Base-by-base conservation (phyloP, 35 echinoderm and acorn worm genomes). In the Acanthaster planci region DNA sequence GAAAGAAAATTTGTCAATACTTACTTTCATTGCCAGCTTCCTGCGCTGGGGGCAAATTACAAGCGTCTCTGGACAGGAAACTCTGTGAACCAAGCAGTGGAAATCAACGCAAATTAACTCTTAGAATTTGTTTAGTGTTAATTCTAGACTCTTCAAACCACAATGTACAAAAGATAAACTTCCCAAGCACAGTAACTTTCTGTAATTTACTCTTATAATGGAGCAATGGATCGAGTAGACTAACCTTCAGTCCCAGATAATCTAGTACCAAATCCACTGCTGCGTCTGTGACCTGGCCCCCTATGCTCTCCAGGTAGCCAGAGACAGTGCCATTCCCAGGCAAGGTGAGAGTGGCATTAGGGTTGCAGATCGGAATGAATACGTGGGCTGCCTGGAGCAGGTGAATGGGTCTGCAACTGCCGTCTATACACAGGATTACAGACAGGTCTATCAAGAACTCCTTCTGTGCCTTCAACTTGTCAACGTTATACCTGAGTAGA, bases 371-470 rank as follows among this genome's bases (percentile, higher is more conserved):
- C 21, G 80, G 52, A 0, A 82, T 82, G 23, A 51, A 51, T 35
- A 82, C 80, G 32, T 36, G 52, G 0, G 55, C 50, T 38, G 21
- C 23, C 27, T 51, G 55, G 4, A 82, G 17, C 1, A 82, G 22
- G 0, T 51, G 44, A 55, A 82, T 31, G 19, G 26, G 23, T 56
- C 35, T 27, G 23, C 80, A 55, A 21, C 22, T 82, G 31, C 55
- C 52, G n/a, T 82, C 80, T 32, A 82, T 82, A 29, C 80, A 82
- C 51, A 82, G 23, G 51, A 1, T 37, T 26, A 82, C 51, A 22
- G 50, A 56, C 4, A 82, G 52, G 35, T 55, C 80, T 2, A 82
- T 82, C 29, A 34, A n/a, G 37, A 82, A 82, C 18, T 57, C 29
- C 16, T 82, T 81, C 3, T 81, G 39, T 29, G 0, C 80, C 23